Evolutionary conservation across 2,888 invertebrate genomes (phyloP), one percentile per base, ranked within the genome.

Genomic region (Pyrrhosoma nymphula): DNA sequence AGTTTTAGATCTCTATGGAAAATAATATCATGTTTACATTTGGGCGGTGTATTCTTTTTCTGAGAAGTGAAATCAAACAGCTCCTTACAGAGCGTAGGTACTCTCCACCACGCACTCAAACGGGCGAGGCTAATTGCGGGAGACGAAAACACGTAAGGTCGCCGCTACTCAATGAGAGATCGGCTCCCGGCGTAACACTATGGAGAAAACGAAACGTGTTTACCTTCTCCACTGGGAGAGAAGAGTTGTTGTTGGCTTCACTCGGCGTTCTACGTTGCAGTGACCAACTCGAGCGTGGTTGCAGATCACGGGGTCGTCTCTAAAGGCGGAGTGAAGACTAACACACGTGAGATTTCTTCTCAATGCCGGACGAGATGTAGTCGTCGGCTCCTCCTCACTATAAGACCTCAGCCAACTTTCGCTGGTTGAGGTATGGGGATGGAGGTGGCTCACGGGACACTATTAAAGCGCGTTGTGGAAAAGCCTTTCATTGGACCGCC

Each of bases 331-430:
- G 75, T 20, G 93, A 75, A 69, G n/a, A 35, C 60, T n/a, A n/a
- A 23, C 90, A n/a, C n/a, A 60, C 93, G 82, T 3, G 82, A 82
- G 82, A 82, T 82, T 82, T 30, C 30, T 82, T 82, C 60, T 4
- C 60, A 20, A 82, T 55, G 69, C 75, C 69, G 23, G 47, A n/a
- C 93, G 47, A 69, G 93, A 93, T 93, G 69, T 47, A 47, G 82
- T 82, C 82, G 82, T n/a, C 75, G 93, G 93, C 47, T 23, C 69
- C 55, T 90, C 56, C 90, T 69, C 93, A 69, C 93, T 93, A 8
- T 47, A 47, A 93, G 93, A 93, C 93, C 93, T 93, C 93, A 69
- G 93, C 47, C 69, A 93, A 93, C 93, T 93, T 93, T 93, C 93
- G 93, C 93, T 75, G 93, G 93, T 93, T 93, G 93, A 69, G 93